These are phyloP conservation scores for Euschistus heros DNA, from an alignment of 1,140 invertebrate species.

Conservation along the genomic window DNA sequence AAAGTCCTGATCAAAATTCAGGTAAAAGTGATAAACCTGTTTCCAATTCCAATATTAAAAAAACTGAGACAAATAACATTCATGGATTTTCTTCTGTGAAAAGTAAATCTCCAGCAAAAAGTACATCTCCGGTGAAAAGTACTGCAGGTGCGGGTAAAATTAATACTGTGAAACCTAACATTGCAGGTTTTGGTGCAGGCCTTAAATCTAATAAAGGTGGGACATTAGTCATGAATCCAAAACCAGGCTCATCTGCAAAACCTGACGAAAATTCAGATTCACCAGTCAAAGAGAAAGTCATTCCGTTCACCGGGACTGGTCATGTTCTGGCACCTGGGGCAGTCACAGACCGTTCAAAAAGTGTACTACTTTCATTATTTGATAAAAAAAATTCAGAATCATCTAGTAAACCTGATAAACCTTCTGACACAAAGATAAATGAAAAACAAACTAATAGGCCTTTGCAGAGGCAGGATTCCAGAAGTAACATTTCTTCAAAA, in stretches of 20 bases:
- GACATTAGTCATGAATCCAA: conserved; percentile 16
- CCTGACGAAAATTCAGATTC: neutral
- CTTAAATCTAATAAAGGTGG: conserved; percentile 14
- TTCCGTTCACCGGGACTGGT: neutral
- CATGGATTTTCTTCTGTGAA: no score
- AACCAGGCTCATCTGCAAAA: neutral
- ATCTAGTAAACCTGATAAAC: neutral
- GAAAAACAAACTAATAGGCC: no score
- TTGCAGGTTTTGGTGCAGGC: neutral
- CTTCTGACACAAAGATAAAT: no score
- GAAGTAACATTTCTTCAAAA: neutral
- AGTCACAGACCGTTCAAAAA: neutral
- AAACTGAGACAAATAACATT: no score
- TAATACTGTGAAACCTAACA: no score
- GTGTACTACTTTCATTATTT: neutral
- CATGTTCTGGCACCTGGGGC: neutral
- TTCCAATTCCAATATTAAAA: no score
- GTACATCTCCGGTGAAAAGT: no score
- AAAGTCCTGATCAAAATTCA: no score
- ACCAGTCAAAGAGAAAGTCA: neutral
- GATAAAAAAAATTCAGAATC: neutral
- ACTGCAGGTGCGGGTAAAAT: no score
- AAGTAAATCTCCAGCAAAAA: no score
- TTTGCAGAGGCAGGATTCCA: neutral
- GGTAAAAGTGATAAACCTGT: no score